These are phyloP conservation scores for Junonia oenone DNA, from an alignment of 2,888 invertebrate species.

Conservation along the genomic window DNA sequence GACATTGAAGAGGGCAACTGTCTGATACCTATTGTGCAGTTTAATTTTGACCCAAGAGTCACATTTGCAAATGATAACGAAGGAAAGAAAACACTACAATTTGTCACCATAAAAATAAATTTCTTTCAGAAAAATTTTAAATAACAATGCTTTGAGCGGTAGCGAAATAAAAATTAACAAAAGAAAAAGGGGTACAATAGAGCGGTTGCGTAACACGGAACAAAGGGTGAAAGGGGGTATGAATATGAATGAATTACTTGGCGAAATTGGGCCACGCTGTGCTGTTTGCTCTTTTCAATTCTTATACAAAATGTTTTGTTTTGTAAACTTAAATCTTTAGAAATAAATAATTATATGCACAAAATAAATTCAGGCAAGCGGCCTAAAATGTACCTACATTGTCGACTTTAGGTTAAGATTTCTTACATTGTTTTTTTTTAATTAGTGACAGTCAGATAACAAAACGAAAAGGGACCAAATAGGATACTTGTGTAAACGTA, in stretches of 20 bases:
- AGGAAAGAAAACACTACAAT: constrained; percentile 13
- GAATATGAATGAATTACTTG: constrained; percentile 72
- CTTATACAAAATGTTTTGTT: constrained; percentile 11
- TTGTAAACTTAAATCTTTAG: neutral
- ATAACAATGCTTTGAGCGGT: constrained; percentile 34
- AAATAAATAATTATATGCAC: neutral
- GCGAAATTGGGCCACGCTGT: constrained; percentile 56
- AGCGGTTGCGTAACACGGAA: constrained; percentile 57
- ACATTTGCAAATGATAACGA: neutral
- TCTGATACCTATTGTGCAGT: neutral
- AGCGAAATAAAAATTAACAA: constrained; percentile 54
- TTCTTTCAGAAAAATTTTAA: constrained; percentile 26
- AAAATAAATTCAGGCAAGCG: neutral
- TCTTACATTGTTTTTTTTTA: neutral
- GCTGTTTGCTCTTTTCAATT: constrained; percentile 36
- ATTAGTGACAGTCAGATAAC: neutral
- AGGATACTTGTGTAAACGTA: neutral
- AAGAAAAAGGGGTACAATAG: constrained; percentile 44
- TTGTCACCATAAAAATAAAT: constrained; percentile 14
- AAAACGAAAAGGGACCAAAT: too few species aligned
- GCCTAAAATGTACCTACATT: neutral
- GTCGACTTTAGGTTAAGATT: too few species aligned
- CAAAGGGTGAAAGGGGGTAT: constrained; percentile 66
- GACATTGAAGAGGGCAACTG: neutral
- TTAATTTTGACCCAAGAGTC: neutral